Base-by-base conservation (phyloP, 2,797 vertebrate species). In the Danio jaintianensis region DNA sequence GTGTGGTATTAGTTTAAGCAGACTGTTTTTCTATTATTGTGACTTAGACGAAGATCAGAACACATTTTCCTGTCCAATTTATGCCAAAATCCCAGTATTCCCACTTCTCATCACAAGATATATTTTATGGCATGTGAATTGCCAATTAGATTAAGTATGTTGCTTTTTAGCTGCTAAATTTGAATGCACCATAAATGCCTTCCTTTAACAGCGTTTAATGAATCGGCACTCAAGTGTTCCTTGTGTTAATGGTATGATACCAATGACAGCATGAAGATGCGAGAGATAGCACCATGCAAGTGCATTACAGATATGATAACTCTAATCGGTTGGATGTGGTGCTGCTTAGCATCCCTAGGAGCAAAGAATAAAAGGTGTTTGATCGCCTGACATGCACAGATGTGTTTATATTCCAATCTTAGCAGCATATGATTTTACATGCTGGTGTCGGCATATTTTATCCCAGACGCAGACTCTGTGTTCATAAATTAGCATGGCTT, bases 401-500 rank as follows among this genome's bases (percentile, higher is more conserved):
- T 64, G 48, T 81, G 73, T 74, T 69, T 69, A 62, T 70, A 53
- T 76, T 68, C 42, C 73, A 75, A 42, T 50, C 64, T 75, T 68
- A 59, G 79, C 63, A 81, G 56, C 38, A 20, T 70, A 62, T 76
- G 73, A 75, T 59, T 61, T 61, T 36, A 76, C 53, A 74, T 66
- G 77, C 64, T 68, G 73, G 43, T 42, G 80, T 80, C 55, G 36
- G 63, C 64, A 67, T 75, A 53, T 71, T 77, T 77, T 18, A 71
- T 62, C 45, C 50, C 22, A 67, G 71, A 78, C 53, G 42, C 78
- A 1, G n/a, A 62, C 61, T 68, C 79, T 71, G 80, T 79, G 40
- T 84, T 82, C 79, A 81, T 77, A 84, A 64, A 82, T 80, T 79
- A 82, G 66, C 56, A 43, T 58, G 29, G 53, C 76, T 68, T 74